These are phyloP conservation scores for Brotula barbata DNA, from an alignment of 2,797 vertebrate species.

Conservation along the genomic window DNA sequence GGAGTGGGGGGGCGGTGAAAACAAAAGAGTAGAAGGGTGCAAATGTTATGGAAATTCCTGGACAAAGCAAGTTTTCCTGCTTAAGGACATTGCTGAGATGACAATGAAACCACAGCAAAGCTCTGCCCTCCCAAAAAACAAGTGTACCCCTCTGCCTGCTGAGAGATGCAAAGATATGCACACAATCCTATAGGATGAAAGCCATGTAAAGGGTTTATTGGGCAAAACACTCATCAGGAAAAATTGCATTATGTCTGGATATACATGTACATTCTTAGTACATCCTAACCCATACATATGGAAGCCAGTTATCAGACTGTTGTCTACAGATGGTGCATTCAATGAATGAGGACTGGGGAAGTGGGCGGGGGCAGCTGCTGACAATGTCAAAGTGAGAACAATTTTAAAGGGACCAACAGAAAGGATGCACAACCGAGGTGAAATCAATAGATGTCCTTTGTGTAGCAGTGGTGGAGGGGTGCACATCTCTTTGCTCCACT, in stretches of 20 bases:
- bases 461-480: conserved; percentile 7
- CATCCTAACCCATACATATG: conserved; percentile 11
- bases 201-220: not conserved
- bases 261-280: not conserved
- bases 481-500: not conserved
- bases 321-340: conserved; percentile 37
- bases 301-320: conserved; percentile 24
- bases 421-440: conserved; percentile 45
- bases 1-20: not conserved
- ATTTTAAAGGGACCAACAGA: conserved; percentile 34
- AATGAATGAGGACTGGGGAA: conserved; percentile 32
- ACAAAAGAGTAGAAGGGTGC: conserved; percentile 22
- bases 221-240: not conserved
- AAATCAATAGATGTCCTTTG: conserved; percentile 60
- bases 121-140: conserved; percentile 17
- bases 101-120: conserved; percentile 27
- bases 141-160: not conserved
- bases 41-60: conserved; percentile 47
- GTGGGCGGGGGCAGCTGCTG: conserved; percentile 48
- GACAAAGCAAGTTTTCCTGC: conserved; percentile 34
- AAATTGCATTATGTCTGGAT: not conserved
- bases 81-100: conserved; percentile 18
- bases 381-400: conserved; percentile 28
- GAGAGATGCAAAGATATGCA: conserved; percentile 1
- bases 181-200: not conserved